Conservation (phyloP, 2,113 vertebrate species). For the Rhineura floridana region DNA sequence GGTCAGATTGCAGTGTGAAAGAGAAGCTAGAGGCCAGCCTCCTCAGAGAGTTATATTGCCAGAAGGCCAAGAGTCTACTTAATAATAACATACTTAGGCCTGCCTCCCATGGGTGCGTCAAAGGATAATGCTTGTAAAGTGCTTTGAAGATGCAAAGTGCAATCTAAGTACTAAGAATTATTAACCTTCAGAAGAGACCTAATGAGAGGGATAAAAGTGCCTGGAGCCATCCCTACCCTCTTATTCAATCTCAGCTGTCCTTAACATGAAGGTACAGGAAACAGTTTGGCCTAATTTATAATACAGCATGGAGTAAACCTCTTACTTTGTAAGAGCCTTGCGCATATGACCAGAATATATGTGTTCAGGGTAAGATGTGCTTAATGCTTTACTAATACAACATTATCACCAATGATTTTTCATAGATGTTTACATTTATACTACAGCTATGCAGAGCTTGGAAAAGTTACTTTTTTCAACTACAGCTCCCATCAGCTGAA, state of each 20-base stretch:
- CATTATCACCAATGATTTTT: too few species aligned
- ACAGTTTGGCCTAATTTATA: constrained; percentile 27
- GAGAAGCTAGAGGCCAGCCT: constrained; percentile 36
- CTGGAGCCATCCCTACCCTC: neutral
- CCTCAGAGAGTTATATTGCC: constrained; percentile 16
- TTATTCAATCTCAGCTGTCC: constrained; percentile 3
- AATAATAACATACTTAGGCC: constrained; percentile 54
- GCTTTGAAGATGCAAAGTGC: constrained; percentile 51
- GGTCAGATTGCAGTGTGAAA: neutral
- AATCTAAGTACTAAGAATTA: constrained; percentile 42
- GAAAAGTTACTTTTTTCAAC: too few species aligned
- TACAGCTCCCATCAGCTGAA: too few species aligned
- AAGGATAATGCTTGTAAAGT: constrained; percentile 63
- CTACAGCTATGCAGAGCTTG: too few species aligned
- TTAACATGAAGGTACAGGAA: neutral
- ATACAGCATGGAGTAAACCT: neutral
- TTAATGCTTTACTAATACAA: too few species aligned
- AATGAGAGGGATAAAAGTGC: constrained; percentile 2
- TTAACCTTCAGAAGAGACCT: constrained; percentile 31
- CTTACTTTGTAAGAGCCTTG: too few species aligned
- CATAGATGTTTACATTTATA: too few species aligned
- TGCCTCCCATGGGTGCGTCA: constrained; percentile 52
- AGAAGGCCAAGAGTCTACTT: constrained; percentile 41
- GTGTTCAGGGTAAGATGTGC: too few species aligned
- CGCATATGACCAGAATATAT: too few species aligned